Percentiles rank a stretch among this genome's conserved stretches.
Evolutionary conservation across 2,797 vertebrate genomes (phyloP).

Genomic region (Danionella dracula): DNA sequence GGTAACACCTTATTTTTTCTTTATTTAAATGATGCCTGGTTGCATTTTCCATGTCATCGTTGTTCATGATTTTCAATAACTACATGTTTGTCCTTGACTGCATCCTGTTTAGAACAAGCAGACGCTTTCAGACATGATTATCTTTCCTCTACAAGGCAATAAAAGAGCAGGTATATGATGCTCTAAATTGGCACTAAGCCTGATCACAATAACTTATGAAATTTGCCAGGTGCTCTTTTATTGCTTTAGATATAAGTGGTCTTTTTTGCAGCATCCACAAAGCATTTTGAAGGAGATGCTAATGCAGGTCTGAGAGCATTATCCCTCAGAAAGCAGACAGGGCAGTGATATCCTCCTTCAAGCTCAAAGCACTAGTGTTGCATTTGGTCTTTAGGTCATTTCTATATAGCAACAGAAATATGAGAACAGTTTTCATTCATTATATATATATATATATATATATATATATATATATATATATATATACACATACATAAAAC

Average conservation of each 20-base stretch:
- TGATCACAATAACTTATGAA: neutral
- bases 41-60: neutral
- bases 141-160: neutral
- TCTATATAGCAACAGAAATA: neutral
- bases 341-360: neutral
- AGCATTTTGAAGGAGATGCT: conserved; percentile 7
- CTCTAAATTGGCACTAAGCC: neutral
- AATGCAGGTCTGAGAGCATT: neutral
- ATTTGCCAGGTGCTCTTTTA: conserved; percentile 6
- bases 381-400: conserved; percentile 11
- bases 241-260: neutral
- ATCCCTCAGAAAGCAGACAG: neutral
- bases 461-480: too few species aligned
- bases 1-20: too few species aligned
- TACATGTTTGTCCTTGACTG: neutral
- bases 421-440: too few species aligned
- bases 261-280: neutral
- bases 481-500: too few species aligned
- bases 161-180: neutral
- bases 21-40: too few species aligned
- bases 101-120: neutral
- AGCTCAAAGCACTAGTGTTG: conserved; percentile 13
- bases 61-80: neutral
- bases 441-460: too few species aligned
- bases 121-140: conserved; percentile 1